Percentiles rank a stretch among this genome's conserved stretches.
Evolutionary conservation across 2,113 vertebrate genomes (phyloP).

Genomic region (Brachypodius melanocephalos): DNA sequence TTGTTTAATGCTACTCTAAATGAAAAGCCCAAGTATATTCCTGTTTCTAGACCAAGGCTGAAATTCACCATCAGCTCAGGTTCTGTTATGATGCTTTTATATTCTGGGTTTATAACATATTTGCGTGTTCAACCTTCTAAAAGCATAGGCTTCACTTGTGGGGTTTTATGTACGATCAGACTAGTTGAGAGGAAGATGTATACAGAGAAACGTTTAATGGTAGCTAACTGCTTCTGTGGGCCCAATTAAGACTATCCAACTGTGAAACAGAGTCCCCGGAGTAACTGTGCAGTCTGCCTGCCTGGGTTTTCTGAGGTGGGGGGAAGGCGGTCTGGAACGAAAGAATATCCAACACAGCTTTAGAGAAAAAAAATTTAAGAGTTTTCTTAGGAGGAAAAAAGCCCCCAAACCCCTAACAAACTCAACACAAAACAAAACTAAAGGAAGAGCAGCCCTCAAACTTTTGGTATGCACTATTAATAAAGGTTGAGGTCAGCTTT

Average conservation of each 20-base stretch:
- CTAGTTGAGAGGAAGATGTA: conserved; percentile 38
- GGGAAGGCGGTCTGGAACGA: background rate
- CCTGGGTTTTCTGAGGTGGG: background rate
- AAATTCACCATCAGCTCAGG: background rate
- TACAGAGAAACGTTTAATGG: conserved; percentile 50
- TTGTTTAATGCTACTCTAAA: background rate
- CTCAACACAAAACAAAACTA: background rate
- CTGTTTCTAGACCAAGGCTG: background rate
- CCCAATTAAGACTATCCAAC: conserved; percentile 58
- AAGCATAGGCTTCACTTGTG: background rate
- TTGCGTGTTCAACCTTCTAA: conserved; percentile 15
- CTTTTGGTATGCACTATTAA: background rate
- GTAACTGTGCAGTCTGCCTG: background rate
- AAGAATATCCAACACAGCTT: background rate
- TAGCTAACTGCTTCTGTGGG: conserved; percentile 50
- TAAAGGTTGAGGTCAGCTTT: conserved; percentile 36
- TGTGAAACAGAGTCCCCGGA: conserved; percentile 22
- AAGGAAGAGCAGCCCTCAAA: background rate
- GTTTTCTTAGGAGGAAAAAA: background rate
- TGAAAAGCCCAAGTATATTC: background rate
- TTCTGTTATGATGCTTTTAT: background rate
- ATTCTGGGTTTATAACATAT: background rate
- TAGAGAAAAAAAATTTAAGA: background rate
- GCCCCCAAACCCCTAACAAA: background rate
- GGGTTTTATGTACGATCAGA: background rate